These are phyloP conservation scores for Sipha flava DNA, from an alignment of 1,140 invertebrate genomes.

Conservation along the genomic window DNA sequence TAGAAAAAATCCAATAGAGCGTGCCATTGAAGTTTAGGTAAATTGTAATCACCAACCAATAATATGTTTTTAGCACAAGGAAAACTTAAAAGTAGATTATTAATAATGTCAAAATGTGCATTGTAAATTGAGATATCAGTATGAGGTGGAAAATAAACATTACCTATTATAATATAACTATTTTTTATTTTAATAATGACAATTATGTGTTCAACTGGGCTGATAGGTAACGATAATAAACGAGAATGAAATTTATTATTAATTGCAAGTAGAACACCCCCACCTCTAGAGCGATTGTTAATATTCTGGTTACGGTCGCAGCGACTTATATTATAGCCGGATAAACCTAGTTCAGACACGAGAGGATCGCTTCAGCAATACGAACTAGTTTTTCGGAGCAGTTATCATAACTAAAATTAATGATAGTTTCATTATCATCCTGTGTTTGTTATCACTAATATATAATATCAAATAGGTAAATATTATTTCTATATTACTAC, in stretches of 20 bases:
- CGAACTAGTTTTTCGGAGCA: too few relatives aligned
- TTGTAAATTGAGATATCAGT: not conserved
- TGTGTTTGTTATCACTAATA: too few relatives aligned
- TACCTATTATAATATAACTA: not conserved
- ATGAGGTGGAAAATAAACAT: not conserved
- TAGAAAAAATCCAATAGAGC: too few relatives aligned
- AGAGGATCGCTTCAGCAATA: too few relatives aligned
- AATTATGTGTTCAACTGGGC: not conserved
- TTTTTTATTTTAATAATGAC: not conserved
- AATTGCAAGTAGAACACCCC: not conserved
- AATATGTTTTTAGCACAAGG: not conserved
- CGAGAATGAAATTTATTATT: not conserved
- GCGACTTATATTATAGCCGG: not conserved
- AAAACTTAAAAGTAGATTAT: not conserved
- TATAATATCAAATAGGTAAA: too few relatives aligned
- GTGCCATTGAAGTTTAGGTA: too few relatives aligned
- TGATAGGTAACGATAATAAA: not conserved
- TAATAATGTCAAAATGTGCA: slow-evolving; percentile 1
- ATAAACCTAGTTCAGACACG: too few relatives aligned
- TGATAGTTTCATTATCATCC: too few relatives aligned
- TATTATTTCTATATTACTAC: too few relatives aligned
- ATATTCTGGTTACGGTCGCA: not conserved
- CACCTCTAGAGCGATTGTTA: not conserved
- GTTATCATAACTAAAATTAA: too few relatives aligned
- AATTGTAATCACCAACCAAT: too few relatives aligned